phyloP scores from a whole-genome alignment of 2,888 invertebrate species.

The Andrena minutula region DNA sequence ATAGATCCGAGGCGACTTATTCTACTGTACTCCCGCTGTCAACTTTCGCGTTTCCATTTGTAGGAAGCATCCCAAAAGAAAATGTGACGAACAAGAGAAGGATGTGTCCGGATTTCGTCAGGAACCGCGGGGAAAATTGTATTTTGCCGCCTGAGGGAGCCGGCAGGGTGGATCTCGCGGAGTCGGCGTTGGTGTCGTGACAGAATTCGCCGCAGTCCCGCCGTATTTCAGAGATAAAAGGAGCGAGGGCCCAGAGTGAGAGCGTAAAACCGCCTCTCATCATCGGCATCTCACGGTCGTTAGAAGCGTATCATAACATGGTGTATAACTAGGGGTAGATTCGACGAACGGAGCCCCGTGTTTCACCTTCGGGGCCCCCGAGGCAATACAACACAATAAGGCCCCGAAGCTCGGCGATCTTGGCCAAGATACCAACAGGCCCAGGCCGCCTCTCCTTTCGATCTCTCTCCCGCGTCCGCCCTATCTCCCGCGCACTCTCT shows the following conservation, averaged over 20 bases:
- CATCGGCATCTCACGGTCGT: constrained; percentile 77
- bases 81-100: too few species aligned
- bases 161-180: constrained; percentile 1
- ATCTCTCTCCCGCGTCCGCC: constrained; percentile 42
- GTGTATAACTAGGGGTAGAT: constrained; percentile 76
- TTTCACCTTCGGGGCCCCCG: constrained; percentile 66
- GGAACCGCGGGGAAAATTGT: too few species aligned
- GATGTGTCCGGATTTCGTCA: too few species aligned
- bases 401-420: constrained; percentile 74
- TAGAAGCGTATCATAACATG: constrained; percentile 78
- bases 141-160: neutral
- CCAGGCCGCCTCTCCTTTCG: constrained; percentile 50
- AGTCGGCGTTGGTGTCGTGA: constrained; percentile 13
- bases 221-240: constrained; percentile 45
- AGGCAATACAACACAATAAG: constrained; percentile 78
- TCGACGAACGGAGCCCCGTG: constrained; percentile 68
- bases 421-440: constrained; percentile 72
- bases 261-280: constrained; percentile 67
- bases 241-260: constrained; percentile 12
- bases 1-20: too few species aligned
- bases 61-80: too few species aligned
- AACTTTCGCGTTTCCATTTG: too few species aligned
- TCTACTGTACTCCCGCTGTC: too few species aligned
- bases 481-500: constrained; percentile 28
- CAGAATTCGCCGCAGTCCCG: constrained; percentile 25